Evolutionary conservation across 1,140 invertebrate genomes (phyloP).

Genomic region (Drosophila subobscura): DNA sequence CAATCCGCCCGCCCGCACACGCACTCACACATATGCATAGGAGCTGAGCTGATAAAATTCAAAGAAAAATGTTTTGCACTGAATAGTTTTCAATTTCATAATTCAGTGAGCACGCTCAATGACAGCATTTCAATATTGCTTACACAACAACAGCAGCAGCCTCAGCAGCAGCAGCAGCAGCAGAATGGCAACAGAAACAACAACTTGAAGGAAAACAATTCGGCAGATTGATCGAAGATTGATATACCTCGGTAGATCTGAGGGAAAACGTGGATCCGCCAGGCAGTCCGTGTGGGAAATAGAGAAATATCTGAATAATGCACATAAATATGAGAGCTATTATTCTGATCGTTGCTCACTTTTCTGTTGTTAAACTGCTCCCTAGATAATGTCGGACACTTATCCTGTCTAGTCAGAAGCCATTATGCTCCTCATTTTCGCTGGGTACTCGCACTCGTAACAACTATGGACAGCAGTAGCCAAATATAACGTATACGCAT

Average conservation of each 20-base stretch:
- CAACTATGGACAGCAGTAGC: slow-evolving; percentile 19
- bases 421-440: too few species aligned
- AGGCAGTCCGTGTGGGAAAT: too few species aligned
- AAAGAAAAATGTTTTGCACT: slow-evolving; percentile 70
- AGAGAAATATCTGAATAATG: too few species aligned
- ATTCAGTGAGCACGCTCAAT: slow-evolving; percentile 80
- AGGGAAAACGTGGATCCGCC: too few species aligned
- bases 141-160: slow-evolving; percentile 43
- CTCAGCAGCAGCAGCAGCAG: not conserved
- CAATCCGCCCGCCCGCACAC: slow-evolving; percentile 29
- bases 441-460: not conserved
- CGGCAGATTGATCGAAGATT: slow-evolving; percentile 1
- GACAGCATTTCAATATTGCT: slow-evolving; percentile 80
- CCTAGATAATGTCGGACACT: too few species aligned
- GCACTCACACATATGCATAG: slow-evolving; percentile 6
- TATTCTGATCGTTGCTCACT: too few species aligned
- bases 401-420: too few species aligned
- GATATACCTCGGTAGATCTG: not conserved
- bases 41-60: slow-evolving; percentile 63
- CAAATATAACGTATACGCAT: slow-evolving; percentile 75
- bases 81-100: slow-evolving; percentile 83
- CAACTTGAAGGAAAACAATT: too few species aligned
- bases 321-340: too few species aligned
- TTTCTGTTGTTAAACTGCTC: too few species aligned
- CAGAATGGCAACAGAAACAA: slow-evolving; percentile 17